These are phyloP conservation scores for Laticauda laticaudata DNA, from an alignment of 2,113 vertebrate genomes.

Conservation along the genomic window DNA sequence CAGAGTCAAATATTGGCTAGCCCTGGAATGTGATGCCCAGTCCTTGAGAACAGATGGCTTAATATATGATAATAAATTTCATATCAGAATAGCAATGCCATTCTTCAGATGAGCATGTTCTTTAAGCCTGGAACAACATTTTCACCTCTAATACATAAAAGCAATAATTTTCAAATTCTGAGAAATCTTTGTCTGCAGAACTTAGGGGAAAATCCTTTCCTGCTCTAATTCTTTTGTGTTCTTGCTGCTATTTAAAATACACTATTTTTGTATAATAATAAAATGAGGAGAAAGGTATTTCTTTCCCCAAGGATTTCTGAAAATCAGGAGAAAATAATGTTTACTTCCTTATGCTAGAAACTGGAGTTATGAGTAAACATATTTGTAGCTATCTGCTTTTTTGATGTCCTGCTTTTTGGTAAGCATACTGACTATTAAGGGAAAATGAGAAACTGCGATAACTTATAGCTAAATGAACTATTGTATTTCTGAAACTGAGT, in stretches of 20 bases:
- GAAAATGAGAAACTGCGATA: neutral
- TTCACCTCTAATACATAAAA: conserved; percentile 37
- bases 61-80: conserved; percentile 69
- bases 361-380: neutral
- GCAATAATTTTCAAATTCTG: conserved; percentile 37
- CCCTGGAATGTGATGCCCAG: conserved; percentile 50
- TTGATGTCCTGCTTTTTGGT: neutral
- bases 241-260: neutral
- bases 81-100: conserved; percentile 50
- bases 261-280: neutral
- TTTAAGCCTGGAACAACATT: conserved; percentile 53
- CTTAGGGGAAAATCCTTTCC: conserved; percentile 9
- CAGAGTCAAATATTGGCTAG: conserved; percentile 38
- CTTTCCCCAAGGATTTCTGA: neutral
- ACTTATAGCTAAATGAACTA: neutral
- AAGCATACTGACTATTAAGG: neutral
- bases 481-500: neutral
- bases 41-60: conserved; percentile 69
- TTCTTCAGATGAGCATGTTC: conserved; percentile 61
- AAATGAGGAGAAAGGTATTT: neutral
- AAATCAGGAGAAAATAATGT: neutral
- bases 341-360: too few relatives aligned
- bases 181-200: conserved; percentile 24
- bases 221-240: neutral
- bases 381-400: neutral